Conservation (phyloP, 1,140 invertebrate genomes). For the Forficula auricularia region DNA sequence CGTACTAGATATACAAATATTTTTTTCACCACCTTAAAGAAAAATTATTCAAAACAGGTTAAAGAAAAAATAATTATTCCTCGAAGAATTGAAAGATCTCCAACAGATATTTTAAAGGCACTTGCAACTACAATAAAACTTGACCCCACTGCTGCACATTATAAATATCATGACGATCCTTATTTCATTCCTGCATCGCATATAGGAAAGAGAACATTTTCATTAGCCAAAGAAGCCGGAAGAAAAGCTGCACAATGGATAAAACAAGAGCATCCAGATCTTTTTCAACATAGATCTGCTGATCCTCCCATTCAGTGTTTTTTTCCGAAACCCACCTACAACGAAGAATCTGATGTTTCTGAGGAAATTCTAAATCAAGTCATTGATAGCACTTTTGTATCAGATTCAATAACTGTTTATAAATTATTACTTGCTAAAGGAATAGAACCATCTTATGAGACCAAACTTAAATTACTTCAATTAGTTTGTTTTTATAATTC, state of each 20-base stretch:
- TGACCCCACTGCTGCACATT: constrained; percentile 65
- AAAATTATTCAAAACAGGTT: too few relatives aligned
- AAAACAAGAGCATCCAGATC: constrained; percentile 49
- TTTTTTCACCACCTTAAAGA: too few relatives aligned
- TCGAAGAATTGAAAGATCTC: constrained; percentile 46
- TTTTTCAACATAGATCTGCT: constrained; percentile 52
- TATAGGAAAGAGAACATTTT: constrained; percentile 47
- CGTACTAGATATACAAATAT: too few relatives aligned
- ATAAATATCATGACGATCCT: constrained; percentile 81
- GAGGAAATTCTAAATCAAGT: constrained; percentile 40
- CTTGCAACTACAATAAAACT: constrained; percentile 50
- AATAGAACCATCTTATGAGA: constrained; percentile 33
- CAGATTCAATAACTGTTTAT: constrained; percentile 55
- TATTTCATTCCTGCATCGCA: constrained; percentile 68
- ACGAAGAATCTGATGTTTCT: constrained; percentile 47
- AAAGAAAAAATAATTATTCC: constrained; percentile 48
- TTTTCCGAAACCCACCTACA: constrained; percentile 45
- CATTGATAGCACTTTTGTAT: constrained; percentile 43
- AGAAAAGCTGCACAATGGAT: constrained; percentile 75
- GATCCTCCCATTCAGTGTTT: constrained; percentile 52
- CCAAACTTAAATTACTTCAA: constrained; percentile 57
- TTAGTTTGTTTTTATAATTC: constrained; percentile 67
- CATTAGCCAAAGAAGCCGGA: constrained; percentile 68
- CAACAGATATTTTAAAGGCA: constrained; percentile 68
- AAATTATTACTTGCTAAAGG: constrained; percentile 44